Base-by-base conservation (phyloP, 2,113 vertebrate species). In the Callithrix jacchus region DNA sequence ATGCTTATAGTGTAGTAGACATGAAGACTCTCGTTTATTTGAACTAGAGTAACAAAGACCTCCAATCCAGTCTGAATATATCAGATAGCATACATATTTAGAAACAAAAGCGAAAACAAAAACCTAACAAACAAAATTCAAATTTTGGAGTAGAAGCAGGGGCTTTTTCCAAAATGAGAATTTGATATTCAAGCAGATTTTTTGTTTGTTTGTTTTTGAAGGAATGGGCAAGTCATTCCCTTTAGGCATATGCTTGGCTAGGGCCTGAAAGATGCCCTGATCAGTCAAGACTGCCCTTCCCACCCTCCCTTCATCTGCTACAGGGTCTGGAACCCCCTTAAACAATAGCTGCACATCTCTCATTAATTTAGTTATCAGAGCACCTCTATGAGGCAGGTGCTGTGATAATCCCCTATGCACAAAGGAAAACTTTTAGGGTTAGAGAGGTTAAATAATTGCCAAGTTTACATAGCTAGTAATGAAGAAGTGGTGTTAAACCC, bases 11-110 rank as follows among this genome's bases (percentile, higher is more conserved):
- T 37, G 21, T 47, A 77, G 47, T 20, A 76, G 23, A 17, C 64
- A 83, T 40, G 85, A 81, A 91, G 95, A 64, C n/a, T 89, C 56
- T 68, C 42, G 23, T 25, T 76, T 90, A 64, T 84, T 90, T 89
- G 66, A 35, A 16, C 4, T 37, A 56, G n/a, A 54, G 6, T 79
- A 93, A 86, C 16, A 80, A 42, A 84, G 32, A 66, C 23, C 20
- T 47, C 77, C 52, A 79, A 12, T 76, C 37, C 6, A 23, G n/a
- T 92, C 76, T 66, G 74, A 94, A 83, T n/a, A 6, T 8, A 71
- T 87, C 70, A 58, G 66, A n/a, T 56, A 64, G 45, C 10, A 42
- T 20, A 42, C 30, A 27, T 13, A 45, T 82, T 89, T 89, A 56
- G 88, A 80, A 54, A 80, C 35, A 80, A 80, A 71, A 71, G n/a